Conservation (phyloP, 1,140 invertebrate genomes). For the Muscidifurax raptorellus region DNA sequence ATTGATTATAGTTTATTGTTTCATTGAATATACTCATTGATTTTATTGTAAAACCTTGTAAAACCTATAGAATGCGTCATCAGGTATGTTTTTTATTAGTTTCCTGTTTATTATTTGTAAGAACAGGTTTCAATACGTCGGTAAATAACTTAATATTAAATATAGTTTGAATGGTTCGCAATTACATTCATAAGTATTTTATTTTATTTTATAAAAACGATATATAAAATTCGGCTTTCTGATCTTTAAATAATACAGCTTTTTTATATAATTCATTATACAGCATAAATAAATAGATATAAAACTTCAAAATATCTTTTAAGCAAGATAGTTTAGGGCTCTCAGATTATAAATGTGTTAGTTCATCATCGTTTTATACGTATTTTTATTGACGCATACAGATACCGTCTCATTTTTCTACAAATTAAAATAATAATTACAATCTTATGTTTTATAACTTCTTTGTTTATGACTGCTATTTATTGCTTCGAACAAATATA, state of each 20-base stretch:
- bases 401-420: background rate
- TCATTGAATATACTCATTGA: conserved; percentile 1
- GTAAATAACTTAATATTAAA: background rate
- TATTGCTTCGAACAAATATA: background rate
- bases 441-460: background rate
- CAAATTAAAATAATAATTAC: background rate
- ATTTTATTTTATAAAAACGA: background rate
- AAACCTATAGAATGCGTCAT: background rate
- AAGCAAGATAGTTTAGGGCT: background rate
- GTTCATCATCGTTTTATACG: background rate
- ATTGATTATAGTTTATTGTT: conserved; percentile 17
- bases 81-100: conserved; percentile 1
- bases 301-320: background rate
- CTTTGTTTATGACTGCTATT: background rate
- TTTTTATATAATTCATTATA: background rate
- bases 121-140: background rate
- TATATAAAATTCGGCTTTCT: background rate
- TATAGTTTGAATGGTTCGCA: conserved; percentile 1
- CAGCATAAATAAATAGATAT: background rate
- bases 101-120: background rate
- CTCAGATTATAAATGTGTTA: background rate
- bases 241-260: background rate
- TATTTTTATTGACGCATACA: background rate
- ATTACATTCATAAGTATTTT: conserved; percentile 36
- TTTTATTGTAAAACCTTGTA: conserved; percentile 22